Base-by-base conservation (phyloP, 2,888 invertebrate genomes). In the Hanleya hanleyi region DNA sequence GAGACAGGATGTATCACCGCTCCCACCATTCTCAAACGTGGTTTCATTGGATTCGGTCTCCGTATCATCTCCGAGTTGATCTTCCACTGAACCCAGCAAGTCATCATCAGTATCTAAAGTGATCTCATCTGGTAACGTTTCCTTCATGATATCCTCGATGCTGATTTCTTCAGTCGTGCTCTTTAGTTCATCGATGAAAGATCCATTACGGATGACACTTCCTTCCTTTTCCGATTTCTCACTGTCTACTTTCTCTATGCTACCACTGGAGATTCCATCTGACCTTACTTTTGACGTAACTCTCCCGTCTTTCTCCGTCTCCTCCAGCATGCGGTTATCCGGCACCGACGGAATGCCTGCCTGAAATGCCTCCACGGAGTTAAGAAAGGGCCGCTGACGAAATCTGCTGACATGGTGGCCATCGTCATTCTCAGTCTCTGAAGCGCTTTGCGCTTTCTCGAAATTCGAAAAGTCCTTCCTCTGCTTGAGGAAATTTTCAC, bases 391-490 rank as follows among this genome's bases (percentile, higher is more conserved):
- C 35, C 38, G 35, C n/a, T 41, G 12, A 9, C 64, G 64, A 64
- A 64, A 64, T 64, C 35, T 15, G 35, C 37, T 22, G 26, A 4
- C 64, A 18, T 35, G 35, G 15, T 7, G 36, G 22, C 64, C 64
- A 22, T 64, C 64, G 22, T 22, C 38, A 37, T 64, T 37, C 47
- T 47, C 67, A 57, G 64, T 69, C 69, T 51, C 29, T 69, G 7
- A 68, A 71, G 49, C 69, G 74, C 38, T 71, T 62, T 81, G 78
- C 26, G 81, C 78, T 47, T 84, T 70, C 68, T 83, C 81, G 65
- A 81, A 80, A 75, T 84, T 85, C n/a, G 84, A 81, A 32, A 74
- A 64, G 61, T 86, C 83, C 72, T 85, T 87, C 68, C 80, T 78
- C 33, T 79, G 77, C 73, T 85, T 86, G 29, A 79, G 66, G 33